Evolutionary conservation across 2,888 invertebrate genomes (phyloP).

Genomic region (Ptilodon capucinus): DNA sequence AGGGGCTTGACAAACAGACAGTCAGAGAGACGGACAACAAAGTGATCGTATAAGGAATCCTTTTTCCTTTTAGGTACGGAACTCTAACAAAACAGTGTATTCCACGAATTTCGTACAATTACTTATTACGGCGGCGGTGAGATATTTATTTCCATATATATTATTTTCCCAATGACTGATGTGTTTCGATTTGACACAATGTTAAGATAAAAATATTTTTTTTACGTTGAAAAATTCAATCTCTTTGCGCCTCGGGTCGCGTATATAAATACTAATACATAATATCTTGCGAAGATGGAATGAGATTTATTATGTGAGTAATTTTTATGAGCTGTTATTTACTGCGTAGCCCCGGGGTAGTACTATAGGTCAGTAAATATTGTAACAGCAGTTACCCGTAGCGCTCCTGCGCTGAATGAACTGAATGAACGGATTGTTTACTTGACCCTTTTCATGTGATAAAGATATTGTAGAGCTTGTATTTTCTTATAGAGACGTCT

Average conservation of each 20-base stretch:
- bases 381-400: not conserved
- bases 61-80: too few species aligned
- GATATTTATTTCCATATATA: not conserved
- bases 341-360: conserved; percentile 1
- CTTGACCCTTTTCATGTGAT: not conserved
- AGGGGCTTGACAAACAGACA: too few species aligned
- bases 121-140: not conserved
- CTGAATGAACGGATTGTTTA: not conserved
- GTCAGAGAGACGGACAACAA: too few species aligned
- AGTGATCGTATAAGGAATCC: too few species aligned
- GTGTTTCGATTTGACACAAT: conserved; percentile 1
- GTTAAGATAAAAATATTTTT: conserved; percentile 1
- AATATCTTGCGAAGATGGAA: conserved; percentile 1
- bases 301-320: conserved; percentile 6
- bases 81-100: too few species aligned
- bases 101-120: not conserved
- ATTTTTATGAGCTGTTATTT: conserved; percentile 6
- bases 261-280: conserved; percentile 11
- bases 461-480: conserved; percentile 6
- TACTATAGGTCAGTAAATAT: not conserved
- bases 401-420: too few species aligned
- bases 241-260: conserved; percentile 1
- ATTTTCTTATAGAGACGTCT: too few species aligned
- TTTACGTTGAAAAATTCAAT: conserved; percentile 4
- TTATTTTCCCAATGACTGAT: conserved; percentile 2